Evolutionary conservation across 2,113 vertebrate genomes (phyloP), one percentile per base, ranked within the genome.

Genomic region (Cranoglanis bouderius): DNA sequence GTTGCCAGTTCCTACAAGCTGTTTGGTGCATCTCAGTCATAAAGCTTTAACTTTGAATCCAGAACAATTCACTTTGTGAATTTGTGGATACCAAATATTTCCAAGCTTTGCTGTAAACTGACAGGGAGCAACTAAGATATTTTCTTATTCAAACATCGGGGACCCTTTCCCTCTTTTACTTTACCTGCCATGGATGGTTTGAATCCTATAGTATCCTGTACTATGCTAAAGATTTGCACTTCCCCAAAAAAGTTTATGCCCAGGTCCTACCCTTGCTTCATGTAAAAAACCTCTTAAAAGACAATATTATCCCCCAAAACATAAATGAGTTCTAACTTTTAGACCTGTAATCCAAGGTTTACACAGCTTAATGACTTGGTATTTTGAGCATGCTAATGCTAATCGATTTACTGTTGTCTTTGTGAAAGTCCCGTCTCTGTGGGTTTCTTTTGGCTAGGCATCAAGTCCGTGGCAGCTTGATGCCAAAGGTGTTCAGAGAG

Each of bases 361-460:
- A 74, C n/a, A 46, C 55, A 38, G 53, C 74, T 89, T 80, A 90
- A 74, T 85, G 53, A 70, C 72, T 67, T 82, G 49, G 40, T 70
- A 80, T 78, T 80, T 84, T 59, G 19, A 84, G 72, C 74, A 85
- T 59, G 32, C 86, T 72, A 85, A 82, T 87, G 57, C 51, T 65
- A 75, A 84, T 82, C 61, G 63, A 89, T 63, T 85, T n/a, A 59
- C 65, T 67, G 77, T 84, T 82, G 86, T 85, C 74, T 88, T 80
- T 88, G 85, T 67, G 87, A 91, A 88, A 87, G 85, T 85, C 84
- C 38, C 55, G 32, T 84, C 55, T 84, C 70, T 89, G 78, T 88
- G 85, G 65, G 13, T 86, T 38, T 90, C 89, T 43, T 84, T 70
- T 86, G 89, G 85, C 87, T 78, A 91, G 88, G 85, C 90, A 87